Percentiles rank a stretch among this genome's conserved stretches.
phyloP scores from a whole-genome alignment of 2,113 vertebrate species.

The Brachyhypopomus occidentalis region DNA sequence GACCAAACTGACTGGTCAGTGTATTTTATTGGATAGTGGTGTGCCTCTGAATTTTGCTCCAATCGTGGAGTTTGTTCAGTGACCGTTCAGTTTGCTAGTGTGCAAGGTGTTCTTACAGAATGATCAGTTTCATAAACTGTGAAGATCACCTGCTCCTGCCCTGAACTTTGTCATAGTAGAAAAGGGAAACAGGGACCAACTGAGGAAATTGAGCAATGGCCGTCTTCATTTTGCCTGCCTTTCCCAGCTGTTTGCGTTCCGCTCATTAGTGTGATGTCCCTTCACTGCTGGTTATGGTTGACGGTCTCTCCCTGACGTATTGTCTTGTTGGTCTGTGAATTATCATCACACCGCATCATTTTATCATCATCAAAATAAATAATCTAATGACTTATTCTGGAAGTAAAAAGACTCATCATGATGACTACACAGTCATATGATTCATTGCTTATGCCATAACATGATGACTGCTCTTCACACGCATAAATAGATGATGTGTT shows the following conservation, averaged over 20 bases:
- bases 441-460: not conserved
- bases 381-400: not conserved
- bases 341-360: too few species aligned
- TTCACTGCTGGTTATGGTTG: not conserved
- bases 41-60: not conserved
- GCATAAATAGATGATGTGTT: not conserved
- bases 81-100: not conserved
- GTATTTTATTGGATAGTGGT: not conserved
- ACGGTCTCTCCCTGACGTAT: not conserved
- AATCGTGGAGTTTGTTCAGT: not conserved
- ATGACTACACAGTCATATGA: not conserved
- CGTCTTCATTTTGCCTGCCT: constrained; percentile 6
- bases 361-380: not conserved
- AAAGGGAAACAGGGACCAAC: constrained; percentile 64
- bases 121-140: not conserved
- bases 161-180: not conserved
- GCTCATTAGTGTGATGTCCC: not conserved
- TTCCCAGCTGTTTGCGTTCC: not conserved
- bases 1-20: not conserved
- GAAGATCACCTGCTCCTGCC: not conserved
- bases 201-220: constrained; percentile 70
- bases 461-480: not conserved
- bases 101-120: not conserved
- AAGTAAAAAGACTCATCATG: not conserved
- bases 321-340: not conserved